Conservation (phyloP, 1,140 invertebrate species). For the Solenopsis invicta region DNA sequence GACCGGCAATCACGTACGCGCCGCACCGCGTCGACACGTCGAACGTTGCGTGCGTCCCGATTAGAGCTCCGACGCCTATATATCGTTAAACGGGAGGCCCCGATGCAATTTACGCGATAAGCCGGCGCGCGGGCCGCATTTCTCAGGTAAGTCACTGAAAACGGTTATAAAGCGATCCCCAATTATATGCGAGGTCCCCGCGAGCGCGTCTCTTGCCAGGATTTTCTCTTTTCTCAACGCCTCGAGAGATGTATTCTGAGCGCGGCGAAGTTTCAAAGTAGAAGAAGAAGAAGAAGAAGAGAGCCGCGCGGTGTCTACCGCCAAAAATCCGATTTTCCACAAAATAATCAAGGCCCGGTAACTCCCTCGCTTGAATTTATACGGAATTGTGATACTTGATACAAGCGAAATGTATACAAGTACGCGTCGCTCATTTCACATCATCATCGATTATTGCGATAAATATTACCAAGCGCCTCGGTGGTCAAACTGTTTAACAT, state of each 20-base stretch:
- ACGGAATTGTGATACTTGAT: background rate
- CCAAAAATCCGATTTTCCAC: slow-evolving; percentile 9
- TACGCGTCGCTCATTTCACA: too few relatives aligned
- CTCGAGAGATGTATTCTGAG: slow-evolving; percentile 10
- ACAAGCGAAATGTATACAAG: too few relatives aligned
- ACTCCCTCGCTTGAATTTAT: background rate
- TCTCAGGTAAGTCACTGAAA: background rate
- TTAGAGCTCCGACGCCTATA: slow-evolving; percentile 5
- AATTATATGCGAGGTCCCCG: slow-evolving; percentile 17
- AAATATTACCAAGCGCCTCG: too few relatives aligned
- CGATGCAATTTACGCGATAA: slow-evolving; percentile 35
- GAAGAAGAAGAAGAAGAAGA: too few relatives aligned
- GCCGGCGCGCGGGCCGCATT: background rate
- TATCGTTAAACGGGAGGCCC: slow-evolving; percentile 7
- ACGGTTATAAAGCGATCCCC: background rate
- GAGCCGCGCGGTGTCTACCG: background rate
- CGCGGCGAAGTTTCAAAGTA: background rate
- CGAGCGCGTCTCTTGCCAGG: slow-evolving; percentile 3
- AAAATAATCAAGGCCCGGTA: background rate
- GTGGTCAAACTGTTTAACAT: too few relatives aligned
- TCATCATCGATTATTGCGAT: too few relatives aligned
- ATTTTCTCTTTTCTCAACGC: background rate
- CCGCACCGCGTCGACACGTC: slow-evolving; percentile 27
- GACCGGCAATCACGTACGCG: slow-evolving; percentile 1
- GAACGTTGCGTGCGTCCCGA: background rate